Percentiles rank a stretch among this genome's conserved stretches.
phyloP scores from a whole-genome alignment of 2,797 vertebrate species.

The Hippoglossus hippoglossus region DNA sequence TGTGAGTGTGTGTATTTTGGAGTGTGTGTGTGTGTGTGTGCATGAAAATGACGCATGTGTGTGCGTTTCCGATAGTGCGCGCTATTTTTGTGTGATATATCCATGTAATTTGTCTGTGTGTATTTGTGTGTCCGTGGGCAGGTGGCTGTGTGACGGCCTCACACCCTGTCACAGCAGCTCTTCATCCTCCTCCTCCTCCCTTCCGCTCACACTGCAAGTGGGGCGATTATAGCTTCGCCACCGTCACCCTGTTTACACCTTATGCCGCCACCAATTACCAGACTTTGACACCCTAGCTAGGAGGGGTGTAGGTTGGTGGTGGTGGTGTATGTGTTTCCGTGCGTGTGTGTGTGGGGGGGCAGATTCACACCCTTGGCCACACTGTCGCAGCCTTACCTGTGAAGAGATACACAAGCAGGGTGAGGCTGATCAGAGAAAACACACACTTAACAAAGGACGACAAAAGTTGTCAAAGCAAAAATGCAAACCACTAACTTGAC shows the following conservation, averaged over 20 bases:
- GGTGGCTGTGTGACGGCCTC: slow-evolving; percentile 62
- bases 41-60: not conserved
- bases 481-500: not conserved
- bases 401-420: slow-evolving; percentile 48
- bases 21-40: not conserved
- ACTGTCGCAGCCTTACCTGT: slow-evolving; percentile 73
- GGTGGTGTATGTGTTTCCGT: slow-evolving; percentile 29
- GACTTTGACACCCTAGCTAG: slow-evolving; percentile 78
- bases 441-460: slow-evolving; percentile 5
- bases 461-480: not conserved
- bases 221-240: slow-evolving; percentile 73
- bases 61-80: not conserved
- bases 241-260: slow-evolving; percentile 86
- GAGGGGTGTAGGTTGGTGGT: slow-evolving; percentile 27
- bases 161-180: slow-evolving; percentile 72
- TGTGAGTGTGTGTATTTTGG: not conserved
- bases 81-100: not conserved
- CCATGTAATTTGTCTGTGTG: not conserved
- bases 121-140: slow-evolving; percentile 23
- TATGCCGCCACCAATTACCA: slow-evolving; percentile 83
- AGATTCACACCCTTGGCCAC: slow-evolving; percentile 69
- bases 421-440: not conserved
- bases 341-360: slow-evolving; percentile 9
- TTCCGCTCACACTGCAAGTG: slow-evolving; percentile 68
- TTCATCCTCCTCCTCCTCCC: slow-evolving; percentile 51